phyloP scores from a whole-genome alignment of 2,888 invertebrate genomes.

The Nephrotoma appendiculata region DNA sequence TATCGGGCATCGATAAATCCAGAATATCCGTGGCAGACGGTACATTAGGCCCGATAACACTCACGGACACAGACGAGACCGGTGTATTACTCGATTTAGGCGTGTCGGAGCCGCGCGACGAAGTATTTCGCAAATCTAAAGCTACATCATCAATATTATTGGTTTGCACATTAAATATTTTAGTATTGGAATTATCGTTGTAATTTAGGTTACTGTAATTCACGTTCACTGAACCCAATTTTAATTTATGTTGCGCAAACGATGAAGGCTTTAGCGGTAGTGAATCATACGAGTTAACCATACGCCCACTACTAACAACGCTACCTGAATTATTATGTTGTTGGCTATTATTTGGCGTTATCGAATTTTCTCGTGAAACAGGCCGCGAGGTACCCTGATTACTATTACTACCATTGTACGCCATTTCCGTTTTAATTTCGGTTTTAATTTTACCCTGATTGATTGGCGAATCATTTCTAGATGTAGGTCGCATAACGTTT shows the following conservation, averaged over 20 bases:
- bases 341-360: constrained; percentile 12
- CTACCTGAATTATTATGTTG: neutral
- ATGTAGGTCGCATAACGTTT: constrained; percentile 22
- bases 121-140: constrained; percentile 31
- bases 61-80: constrained; percentile 27
- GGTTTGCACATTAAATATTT: neutral
- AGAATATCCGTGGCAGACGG: constrained; percentile 67
- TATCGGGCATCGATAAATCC: constrained; percentile 84
- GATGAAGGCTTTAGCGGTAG: constrained; percentile 24
- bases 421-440: neutral
- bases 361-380: constrained; percentile 15
- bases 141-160: constrained; percentile 22
- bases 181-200: neutral
- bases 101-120: constrained; percentile 18
- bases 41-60: constrained; percentile 14
- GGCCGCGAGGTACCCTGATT: constrained; percentile 17
- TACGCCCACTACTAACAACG: neutral
- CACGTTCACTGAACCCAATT: constrained; percentile 23
- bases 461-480: constrained; percentile 23
- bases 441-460: constrained; percentile 7
- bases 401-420: constrained; percentile 3
- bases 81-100: constrained; percentile 3
- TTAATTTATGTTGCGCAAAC: constrained; percentile 32
- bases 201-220: constrained; percentile 14
- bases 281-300: constrained; percentile 17